Evolutionary conservation across 2,888 invertebrate genomes (phyloP).

Genomic region (Andrena marginata): DNA sequence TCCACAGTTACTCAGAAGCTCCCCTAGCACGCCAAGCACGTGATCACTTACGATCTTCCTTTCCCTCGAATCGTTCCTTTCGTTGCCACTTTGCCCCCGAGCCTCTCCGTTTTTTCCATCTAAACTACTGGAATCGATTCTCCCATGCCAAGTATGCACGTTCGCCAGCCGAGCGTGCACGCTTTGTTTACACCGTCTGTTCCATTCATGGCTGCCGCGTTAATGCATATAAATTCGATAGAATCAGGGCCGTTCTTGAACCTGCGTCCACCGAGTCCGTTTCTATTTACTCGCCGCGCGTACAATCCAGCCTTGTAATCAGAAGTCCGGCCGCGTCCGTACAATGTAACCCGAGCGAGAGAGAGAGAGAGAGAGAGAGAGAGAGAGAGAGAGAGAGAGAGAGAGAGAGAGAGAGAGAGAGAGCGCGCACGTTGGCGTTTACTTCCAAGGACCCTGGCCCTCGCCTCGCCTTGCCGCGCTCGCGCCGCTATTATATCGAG

Average conservation of each 20-base stretch:
- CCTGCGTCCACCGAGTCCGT: conserved; percentile 33
- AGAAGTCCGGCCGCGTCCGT: conserved; percentile 43
- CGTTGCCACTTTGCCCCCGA: too few relatives aligned
- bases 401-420: conserved; percentile 3
- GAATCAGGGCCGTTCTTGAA: conserved; percentile 46
- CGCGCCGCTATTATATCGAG: conserved; percentile 27
- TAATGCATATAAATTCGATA: conserved; percentile 41
- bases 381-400: conserved; percentile 3
- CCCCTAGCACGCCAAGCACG: too few relatives aligned
- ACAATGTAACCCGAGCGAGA: conserved; percentile 38
- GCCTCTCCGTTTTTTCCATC: background rate
- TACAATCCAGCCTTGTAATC: conserved; percentile 29
- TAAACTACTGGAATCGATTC: background rate
- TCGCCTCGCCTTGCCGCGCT: conserved; percentile 13
- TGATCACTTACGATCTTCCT: too few relatives aligned
- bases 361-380: conserved; percentile 4
- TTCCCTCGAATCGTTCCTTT: too few relatives aligned
- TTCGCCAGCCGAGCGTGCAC: background rate
- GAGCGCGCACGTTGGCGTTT: background rate
- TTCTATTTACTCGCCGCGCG: conserved; percentile 32
- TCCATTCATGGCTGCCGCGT: conserved; percentile 24
- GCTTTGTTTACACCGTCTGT: conserved; percentile 20
- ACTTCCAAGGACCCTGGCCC: conserved; percentile 19
- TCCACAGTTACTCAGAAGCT: too few relatives aligned
- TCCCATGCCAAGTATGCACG: background rate